These are phyloP conservation scores for Nesoenas mayeri DNA, from an alignment of 2,113 vertebrate species.

Conservation along the genomic window DNA sequence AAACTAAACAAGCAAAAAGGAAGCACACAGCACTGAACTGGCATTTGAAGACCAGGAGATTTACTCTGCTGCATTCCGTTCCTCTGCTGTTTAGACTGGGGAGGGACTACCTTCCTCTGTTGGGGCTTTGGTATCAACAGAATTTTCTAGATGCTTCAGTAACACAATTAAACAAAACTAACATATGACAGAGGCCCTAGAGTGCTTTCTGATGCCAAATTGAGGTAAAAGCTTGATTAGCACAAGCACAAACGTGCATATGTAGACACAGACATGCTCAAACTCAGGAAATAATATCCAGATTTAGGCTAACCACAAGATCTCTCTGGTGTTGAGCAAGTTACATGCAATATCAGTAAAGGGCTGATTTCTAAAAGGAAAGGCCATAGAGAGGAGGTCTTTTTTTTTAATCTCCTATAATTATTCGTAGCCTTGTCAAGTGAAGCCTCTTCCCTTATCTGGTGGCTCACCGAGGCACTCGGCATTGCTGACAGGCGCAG, in stretches of 20 bases:
- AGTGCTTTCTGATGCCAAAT: neutral
- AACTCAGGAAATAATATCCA: neutral
- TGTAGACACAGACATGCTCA: neutral
- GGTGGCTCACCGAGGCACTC: neutral
- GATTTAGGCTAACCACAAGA: neutral
- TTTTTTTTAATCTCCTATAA: neutral
- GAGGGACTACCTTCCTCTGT: neutral
- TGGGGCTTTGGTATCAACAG: neutral
- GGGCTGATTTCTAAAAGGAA: neutral
- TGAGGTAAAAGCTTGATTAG: neutral
- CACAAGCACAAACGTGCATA: neutral
- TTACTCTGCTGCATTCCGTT: neutral
- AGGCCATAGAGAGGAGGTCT: neutral
- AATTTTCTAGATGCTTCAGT: neutral
- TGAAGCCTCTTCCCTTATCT: neutral
- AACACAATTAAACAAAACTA: neutral
- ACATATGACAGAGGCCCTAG: neutral
- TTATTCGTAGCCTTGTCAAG: conserved; percentile 9
- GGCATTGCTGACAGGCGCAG: neutral
- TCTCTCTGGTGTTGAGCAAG: neutral
- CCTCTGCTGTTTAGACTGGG: neutral
- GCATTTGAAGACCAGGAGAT: neutral
- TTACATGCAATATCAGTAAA: neutral
- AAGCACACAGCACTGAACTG: neutral
- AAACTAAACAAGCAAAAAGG: neutral